phyloP scores from a whole-genome alignment of 2,113 vertebrate genomes.

The Colius striatus region DNA sequence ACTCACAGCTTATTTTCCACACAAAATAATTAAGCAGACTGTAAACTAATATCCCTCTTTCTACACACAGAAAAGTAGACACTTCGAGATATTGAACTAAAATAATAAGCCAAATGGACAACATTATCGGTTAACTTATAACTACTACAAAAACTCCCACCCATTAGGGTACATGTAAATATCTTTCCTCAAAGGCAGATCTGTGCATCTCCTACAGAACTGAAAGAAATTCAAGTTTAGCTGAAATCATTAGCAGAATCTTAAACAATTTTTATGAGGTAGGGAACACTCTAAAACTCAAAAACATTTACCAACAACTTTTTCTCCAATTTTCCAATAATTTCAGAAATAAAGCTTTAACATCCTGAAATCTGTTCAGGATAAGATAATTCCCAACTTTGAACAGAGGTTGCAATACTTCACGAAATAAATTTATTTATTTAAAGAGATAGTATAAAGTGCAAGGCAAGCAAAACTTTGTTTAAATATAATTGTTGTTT shows the following conservation, averaged over 20 bases:
- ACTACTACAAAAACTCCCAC: background rate
- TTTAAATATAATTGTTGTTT: background rate
- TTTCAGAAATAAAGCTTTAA: background rate
- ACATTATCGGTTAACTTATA: background rate
- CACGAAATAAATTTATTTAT: background rate
- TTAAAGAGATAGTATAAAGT: background rate
- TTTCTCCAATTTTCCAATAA: background rate
- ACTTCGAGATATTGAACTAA: background rate
- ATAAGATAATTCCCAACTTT: background rate
- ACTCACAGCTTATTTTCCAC: background rate
- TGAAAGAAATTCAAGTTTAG: no score
- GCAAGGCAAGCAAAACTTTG: background rate
- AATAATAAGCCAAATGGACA: background rate
- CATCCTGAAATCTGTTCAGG: background rate
- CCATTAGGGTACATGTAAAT: background rate
- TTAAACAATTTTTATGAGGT: background rate
- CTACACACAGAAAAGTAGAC: background rate
- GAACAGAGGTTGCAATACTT: background rate
- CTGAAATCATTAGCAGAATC: background rate
- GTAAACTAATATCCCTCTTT: background rate
- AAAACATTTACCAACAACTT: background rate
- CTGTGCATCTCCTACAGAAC: no score
- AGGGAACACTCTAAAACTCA: background rate
- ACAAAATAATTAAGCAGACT: background rate
- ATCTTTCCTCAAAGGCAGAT: background rate